These are phyloP conservation scores for Anastrepha obliqua DNA, from an alignment of 1,140 invertebrate genomes.

Conservation along the genomic window DNA sequence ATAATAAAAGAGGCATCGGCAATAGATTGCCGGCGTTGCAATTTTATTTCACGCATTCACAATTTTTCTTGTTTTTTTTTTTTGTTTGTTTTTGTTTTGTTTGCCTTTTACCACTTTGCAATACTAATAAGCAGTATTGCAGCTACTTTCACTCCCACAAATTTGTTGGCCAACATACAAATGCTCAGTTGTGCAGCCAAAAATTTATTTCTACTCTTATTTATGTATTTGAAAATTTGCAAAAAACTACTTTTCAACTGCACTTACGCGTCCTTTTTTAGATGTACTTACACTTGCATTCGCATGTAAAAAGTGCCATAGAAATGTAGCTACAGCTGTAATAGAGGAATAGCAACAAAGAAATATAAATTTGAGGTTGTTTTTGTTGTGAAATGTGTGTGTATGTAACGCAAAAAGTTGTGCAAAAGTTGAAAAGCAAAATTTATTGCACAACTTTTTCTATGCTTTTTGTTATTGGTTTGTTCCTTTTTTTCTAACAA, in stretches of 20 bases:
- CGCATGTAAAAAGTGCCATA: neutral
- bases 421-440: slow-evolving; percentile 41
- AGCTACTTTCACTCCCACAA: slow-evolving; percentile 47
- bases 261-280: no score
- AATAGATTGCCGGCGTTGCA: slow-evolving; percentile 1
- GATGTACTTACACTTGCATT: neutral
- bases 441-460: slow-evolving; percentile 34
- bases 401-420: neutral
- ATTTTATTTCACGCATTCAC: slow-evolving; percentile 9
- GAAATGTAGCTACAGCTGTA: neutral
- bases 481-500: slow-evolving; percentile 15
- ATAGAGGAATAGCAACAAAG: neutral
- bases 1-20: neutral
- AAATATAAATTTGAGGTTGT: neutral
- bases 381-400: neutral
- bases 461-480: neutral
- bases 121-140: slow-evolving; percentile 36
- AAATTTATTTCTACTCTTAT: neutral
- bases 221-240: slow-evolving; percentile 22
- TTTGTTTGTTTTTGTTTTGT: neutral
- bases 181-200: neutral
- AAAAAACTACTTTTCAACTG: neutral
- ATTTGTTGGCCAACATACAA: slow-evolving; percentile 39
- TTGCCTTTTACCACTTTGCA: neutral
- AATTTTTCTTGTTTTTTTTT: neutral